Evolutionary conservation across 2,797 vertebrate species (phyloP).

Genomic region (Enteromius unitaeniatus): DNA sequence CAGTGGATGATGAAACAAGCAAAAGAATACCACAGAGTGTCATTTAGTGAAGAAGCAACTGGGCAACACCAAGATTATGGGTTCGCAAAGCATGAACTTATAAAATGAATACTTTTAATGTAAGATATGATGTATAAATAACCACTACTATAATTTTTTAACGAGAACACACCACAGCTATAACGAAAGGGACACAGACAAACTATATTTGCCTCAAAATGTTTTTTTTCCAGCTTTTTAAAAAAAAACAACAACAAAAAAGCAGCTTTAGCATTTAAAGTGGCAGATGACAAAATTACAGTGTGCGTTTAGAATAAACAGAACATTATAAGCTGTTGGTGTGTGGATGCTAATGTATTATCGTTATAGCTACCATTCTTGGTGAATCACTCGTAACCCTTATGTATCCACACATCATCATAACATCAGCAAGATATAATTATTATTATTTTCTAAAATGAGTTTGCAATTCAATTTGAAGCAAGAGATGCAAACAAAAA

Average conservation of each 20-base stretch:
- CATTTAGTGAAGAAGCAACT: background rate
- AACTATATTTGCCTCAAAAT: background rate
- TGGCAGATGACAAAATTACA: background rate
- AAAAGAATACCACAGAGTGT: background rate
- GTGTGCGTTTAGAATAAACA: background rate
- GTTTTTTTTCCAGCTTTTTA: background rate
- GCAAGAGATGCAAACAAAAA: background rate
- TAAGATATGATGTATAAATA: background rate
- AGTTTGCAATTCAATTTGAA: background rate
- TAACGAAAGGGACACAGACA: background rate
- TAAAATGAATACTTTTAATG: background rate
- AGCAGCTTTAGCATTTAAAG: background rate
- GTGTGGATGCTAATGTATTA: background rate
- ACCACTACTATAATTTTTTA: background rate
- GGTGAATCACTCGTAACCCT: background rate
- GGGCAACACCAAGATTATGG: background rate
- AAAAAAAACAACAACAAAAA: no score
- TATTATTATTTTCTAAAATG: background rate
- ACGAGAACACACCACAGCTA: background rate
- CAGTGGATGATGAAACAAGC: background rate
- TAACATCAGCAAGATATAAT: background rate
- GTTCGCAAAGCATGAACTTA: background rate
- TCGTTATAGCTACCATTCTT: background rate
- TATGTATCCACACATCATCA: background rate
- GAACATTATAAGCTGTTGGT: background rate